phyloP scores from a whole-genome alignment of 1,140 invertebrate genomes.

The Aphaenogaster ashmeadi region DNA sequence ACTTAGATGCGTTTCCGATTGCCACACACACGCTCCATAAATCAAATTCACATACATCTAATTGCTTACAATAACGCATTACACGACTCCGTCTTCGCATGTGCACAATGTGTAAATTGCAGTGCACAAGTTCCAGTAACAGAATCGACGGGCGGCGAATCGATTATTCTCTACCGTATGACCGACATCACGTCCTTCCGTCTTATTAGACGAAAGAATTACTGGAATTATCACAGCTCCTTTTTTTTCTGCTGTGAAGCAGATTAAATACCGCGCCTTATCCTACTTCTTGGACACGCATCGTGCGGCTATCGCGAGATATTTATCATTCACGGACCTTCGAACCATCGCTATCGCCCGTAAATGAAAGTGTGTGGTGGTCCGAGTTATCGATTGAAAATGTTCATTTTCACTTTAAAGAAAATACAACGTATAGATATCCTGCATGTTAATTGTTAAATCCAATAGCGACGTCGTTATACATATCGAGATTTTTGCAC shows the following conservation, averaged over 20 bases:
- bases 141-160: conserved; percentile 39
- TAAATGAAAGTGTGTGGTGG: conserved; percentile 28
- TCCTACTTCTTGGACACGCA: conserved; percentile 49
- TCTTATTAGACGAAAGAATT: conserved; percentile 52
- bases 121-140: conserved; percentile 30
- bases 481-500: background rate
- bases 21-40: conserved; percentile 11
- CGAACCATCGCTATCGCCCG: conserved; percentile 18
- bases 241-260: conserved; percentile 69
- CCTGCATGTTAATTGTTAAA: background rate
- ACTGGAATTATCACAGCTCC: conserved; percentile 71
- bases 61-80: conserved; percentile 2
- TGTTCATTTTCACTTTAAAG: background rate
- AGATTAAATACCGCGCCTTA: conserved; percentile 65
- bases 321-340: background rate
- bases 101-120: conserved; percentile 42
- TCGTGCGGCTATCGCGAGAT: conserved; percentile 42
- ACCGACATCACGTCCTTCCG: conserved; percentile 21
- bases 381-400: background rate
- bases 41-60: conserved; percentile 7
- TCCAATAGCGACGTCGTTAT: background rate
- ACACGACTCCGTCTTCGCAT: background rate
- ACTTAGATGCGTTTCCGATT: conserved; percentile 15
- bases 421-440: background rate
- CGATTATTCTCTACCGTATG: conserved; percentile 57